A percentile compares a stretch with the other conserved stretches of the same genome.
Evolutionary conservation across 53 echinoderm and acorn worm genomes (phyloP).

Genomic region (Crossaster papposus): DNA sequence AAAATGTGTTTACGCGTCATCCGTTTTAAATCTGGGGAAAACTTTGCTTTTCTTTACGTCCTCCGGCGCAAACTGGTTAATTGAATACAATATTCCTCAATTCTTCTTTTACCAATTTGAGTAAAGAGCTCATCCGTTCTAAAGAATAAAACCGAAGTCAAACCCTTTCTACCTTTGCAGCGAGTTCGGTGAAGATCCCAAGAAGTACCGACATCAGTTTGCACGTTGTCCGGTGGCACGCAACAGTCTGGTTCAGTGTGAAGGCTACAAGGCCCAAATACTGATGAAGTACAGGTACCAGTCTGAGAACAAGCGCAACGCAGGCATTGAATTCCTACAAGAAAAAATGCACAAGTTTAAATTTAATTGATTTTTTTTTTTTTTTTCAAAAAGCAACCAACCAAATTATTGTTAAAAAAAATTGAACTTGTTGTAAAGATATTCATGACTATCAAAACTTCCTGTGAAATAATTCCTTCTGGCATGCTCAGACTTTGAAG

Average conservation of each 20-base stretch:
- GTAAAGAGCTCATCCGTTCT: background rate
- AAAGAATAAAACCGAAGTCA: background rate
- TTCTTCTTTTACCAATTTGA: too few species aligned
- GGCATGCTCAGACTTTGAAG: background rate
- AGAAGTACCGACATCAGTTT: conserved; percentile 88
- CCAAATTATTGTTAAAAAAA: too few species aligned
- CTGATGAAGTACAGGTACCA: conserved; percentile 91
- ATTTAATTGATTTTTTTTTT: too few species aligned
- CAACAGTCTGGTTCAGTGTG: conserved; percentile 77
- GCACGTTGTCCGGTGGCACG: conserved; percentile 79
- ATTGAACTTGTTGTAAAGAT: too few species aligned
- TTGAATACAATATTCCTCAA: too few species aligned
- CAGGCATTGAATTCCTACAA: conserved; percentile 67
- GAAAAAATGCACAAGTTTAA: background rate
- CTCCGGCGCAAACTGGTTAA: too few species aligned
- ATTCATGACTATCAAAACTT: too few species aligned
- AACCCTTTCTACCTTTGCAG: conserved; percentile 74
- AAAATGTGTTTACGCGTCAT: too few species aligned
- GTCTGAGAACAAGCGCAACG: conserved; percentile 55
- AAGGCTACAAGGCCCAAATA: conserved; percentile 77
- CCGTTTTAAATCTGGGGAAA: too few species aligned
- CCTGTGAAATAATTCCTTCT: too few species aligned
- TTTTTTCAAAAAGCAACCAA: too few species aligned
- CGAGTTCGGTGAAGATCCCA: conserved; percentile 91
- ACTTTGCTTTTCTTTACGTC: too few species aligned